These are phyloP conservation scores for Sminthurides bifidus DNA, from an alignment of 1,140 invertebrate genomes.

Conservation along the genomic window DNA sequence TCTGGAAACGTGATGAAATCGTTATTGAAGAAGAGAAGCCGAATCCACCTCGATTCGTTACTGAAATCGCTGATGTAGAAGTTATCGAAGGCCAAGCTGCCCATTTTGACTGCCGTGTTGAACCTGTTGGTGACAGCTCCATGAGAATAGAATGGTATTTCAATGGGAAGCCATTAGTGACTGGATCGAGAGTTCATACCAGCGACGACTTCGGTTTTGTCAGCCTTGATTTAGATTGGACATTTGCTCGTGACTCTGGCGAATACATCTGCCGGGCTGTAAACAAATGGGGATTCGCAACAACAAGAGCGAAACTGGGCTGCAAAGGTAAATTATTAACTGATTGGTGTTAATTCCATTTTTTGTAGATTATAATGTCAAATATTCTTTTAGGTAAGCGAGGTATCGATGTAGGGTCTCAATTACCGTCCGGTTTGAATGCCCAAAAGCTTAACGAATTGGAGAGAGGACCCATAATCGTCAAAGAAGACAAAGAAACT, in stretches of 20 bases:
- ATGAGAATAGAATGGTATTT: slow-evolving; percentile 91
- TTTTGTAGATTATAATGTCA: not conserved
- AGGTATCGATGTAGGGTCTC: slow-evolving; percentile 79
- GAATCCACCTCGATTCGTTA: slow-evolving; percentile 56
- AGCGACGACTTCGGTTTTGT: slow-evolving; percentile 86
- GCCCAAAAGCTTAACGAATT: slow-evolving; percentile 83
- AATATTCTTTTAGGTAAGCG: slow-evolving; percentile 45
- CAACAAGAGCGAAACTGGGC: slow-evolving; percentile 67
- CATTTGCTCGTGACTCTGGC: slow-evolving; percentile 70
- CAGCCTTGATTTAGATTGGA: slow-evolving; percentile 73
- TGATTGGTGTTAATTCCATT: not conserved
- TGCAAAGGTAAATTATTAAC: slow-evolving; percentile 47
- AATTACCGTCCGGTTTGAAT: slow-evolving; percentile 78
- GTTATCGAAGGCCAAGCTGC: slow-evolving; percentile 72
- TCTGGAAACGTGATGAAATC: slow-evolving; percentile 76
- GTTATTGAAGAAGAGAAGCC: slow-evolving; percentile 67
- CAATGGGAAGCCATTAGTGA: slow-evolving; percentile 76
- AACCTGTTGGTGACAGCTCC: slow-evolving; percentile 69
- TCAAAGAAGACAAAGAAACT: slow-evolving; percentile 49
- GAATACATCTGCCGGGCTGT: slow-evolving; percentile 66
- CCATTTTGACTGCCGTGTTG: slow-evolving; percentile 69
- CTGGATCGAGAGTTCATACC: slow-evolving; percentile 59
- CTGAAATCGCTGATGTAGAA: slow-evolving; percentile 70
- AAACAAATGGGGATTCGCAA: slow-evolving; percentile 72
- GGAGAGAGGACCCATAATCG: slow-evolving; percentile 65